These are phyloP conservation scores for Amphiprion ocellaris DNA, from an alignment of 2,113 vertebrate species.

Conservation along the genomic window DNA sequence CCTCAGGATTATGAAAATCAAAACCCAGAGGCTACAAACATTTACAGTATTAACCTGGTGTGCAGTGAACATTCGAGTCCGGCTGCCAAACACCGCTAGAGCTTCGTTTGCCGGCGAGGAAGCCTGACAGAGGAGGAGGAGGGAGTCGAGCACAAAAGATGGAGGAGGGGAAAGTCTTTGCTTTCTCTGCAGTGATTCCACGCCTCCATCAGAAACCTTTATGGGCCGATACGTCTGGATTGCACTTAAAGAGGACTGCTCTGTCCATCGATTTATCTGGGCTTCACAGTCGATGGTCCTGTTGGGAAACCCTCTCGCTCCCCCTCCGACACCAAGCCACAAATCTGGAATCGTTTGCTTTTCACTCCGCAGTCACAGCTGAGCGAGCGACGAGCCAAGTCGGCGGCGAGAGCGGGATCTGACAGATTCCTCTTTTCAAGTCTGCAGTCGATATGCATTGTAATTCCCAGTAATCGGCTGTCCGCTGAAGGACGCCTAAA, in stretches of 20 bases:
- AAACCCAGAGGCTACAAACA: slow-evolving; percentile 30
- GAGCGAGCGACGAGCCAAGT: slow-evolving; percentile 21
- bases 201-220: slow-evolving; percentile 24
- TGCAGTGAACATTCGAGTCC: slow-evolving; percentile 36
- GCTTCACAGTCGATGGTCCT: slow-evolving; percentile 39
- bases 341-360: slow-evolving; percentile 43
- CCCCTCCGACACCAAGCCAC: slow-evolving; percentile 10
- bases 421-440: not conserved
- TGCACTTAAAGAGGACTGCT: slow-evolving; percentile 40
- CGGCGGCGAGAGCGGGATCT: not conserved
- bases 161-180: not conserved
- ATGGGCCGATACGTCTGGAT: slow-evolving; percentile 34
- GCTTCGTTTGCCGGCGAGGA: not conserved
- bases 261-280: slow-evolving; percentile 55
- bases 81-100: slow-evolving; percentile 24
- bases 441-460: not conserved
- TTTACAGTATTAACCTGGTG: slow-evolving; percentile 1
- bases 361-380: slow-evolving; percentile 32
- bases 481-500: not conserved
- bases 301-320: slow-evolving; percentile 13
- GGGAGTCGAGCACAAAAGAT: not conserved
- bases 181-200: slow-evolving; percentile 30
- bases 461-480: slow-evolving; percentile 13
- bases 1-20: slow-evolving; percentile 33
- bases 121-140: not conserved